phyloP scores from a whole-genome alignment of 2,113 vertebrate genomes.

The Chamaea fasciata region DNA sequence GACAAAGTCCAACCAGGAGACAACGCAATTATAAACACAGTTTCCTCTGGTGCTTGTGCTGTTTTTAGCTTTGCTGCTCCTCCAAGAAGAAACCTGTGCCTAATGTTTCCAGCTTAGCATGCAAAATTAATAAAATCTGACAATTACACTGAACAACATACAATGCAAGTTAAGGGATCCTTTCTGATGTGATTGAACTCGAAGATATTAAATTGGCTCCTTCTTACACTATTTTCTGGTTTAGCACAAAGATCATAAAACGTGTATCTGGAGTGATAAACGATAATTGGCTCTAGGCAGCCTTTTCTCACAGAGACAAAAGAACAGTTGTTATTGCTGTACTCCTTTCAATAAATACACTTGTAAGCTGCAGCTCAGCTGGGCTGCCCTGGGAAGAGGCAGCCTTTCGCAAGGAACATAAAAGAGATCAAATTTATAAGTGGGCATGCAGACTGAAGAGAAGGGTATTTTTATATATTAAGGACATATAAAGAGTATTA shows the following conservation, averaged over 20 bases:
- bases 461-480: neutral
- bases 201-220: constrained; percentile 20
- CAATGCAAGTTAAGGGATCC: neutral
- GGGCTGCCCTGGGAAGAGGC: neutral
- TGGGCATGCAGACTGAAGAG: neutral
- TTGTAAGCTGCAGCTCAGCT: neutral
- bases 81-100: constrained; percentile 30
- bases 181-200: neutral
- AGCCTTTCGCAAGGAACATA: neutral
- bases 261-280: constrained; percentile 37
- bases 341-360: constrained; percentile 35
- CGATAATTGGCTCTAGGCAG: constrained; percentile 24
- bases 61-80: constrained; percentile 62
- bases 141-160: constrained; percentile 5
- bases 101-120: constrained; percentile 41
- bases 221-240: neutral
- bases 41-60: constrained; percentile 41
- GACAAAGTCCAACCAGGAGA: constrained; percentile 23
- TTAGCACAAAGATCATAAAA: constrained; percentile 33
- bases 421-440: neutral
- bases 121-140: constrained; percentile 53
- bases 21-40: constrained; percentile 44
- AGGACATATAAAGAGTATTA: neutral
- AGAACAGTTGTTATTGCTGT: constrained; percentile 30
- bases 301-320: constrained; percentile 37